Percentiles rank a stretch among this genome's conserved stretches.
Evolutionary conservation across 2,113 vertebrate genomes (phyloP).

Genomic region (Prolemur simus): DNA sequence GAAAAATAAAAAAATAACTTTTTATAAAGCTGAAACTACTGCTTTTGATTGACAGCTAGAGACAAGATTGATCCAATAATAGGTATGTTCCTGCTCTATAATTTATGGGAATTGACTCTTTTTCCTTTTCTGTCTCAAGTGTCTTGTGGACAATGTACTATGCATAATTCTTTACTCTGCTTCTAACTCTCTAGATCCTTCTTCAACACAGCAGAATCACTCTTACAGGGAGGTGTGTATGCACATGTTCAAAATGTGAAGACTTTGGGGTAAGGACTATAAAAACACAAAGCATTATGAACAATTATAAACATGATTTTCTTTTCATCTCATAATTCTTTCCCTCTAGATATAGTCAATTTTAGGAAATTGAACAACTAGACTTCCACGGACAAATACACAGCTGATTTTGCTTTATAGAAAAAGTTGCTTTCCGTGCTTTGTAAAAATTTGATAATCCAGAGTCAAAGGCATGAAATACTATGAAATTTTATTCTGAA

Average conservation of each 20-base stretch:
- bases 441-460: slow-evolving; percentile 47
- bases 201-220: not conserved
- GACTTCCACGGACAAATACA: not conserved
- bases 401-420: not conserved
- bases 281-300: not conserved
- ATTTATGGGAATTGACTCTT: not conserved
- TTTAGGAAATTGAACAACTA: slow-evolving; percentile 10
- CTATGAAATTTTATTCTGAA: slow-evolving; percentile 68
- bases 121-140: not conserved
- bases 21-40: not conserved
- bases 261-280: not conserved
- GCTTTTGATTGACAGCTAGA: not conserved
- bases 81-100: not conserved
- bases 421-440: not conserved
- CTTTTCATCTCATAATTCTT: not conserved
- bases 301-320: not conserved
- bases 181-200: not conserved
- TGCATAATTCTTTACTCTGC: not conserved
- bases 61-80: not conserved
- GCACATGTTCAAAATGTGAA: not conserved
- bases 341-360: not conserved
- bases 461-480: not conserved
- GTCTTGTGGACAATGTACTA: not conserved
- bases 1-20: not conserved
- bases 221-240: not conserved